phyloP scores from a whole-genome alignment of 2,888 invertebrate species.

The Vesta saturnalis region DNA sequence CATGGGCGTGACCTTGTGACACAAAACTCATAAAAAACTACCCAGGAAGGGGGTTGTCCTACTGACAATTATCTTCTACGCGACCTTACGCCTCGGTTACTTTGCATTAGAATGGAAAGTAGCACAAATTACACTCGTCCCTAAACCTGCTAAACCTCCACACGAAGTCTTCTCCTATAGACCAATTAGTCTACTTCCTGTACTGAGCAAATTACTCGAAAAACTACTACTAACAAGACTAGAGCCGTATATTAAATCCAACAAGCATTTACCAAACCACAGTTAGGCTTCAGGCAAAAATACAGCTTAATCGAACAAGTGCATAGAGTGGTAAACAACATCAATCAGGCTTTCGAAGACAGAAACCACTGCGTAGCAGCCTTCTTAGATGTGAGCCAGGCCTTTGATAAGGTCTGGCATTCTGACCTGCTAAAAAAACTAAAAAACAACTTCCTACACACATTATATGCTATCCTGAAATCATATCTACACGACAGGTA shows the following conservation, averaged over 20 bases:
- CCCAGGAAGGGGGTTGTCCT: slow-evolving; percentile 7
- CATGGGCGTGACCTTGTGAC: background rate
- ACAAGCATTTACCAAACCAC: too few species aligned
- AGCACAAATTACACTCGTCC: too few species aligned
- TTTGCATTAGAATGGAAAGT: too few species aligned
- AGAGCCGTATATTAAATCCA: too few species aligned
- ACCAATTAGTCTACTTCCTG: background rate
- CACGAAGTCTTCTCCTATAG: too few species aligned
- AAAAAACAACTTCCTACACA: slow-evolving; percentile 7
- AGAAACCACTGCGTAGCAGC: background rate
- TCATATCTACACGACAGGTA: slow-evolving; percentile 10
- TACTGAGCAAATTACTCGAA: background rate
- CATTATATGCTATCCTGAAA: slow-evolving; percentile 9
- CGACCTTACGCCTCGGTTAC: too few species aligned
- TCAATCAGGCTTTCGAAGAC: background rate
- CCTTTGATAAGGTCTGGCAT: background rate
- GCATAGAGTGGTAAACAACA: background rate
- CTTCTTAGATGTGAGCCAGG: slow-evolving; percentile 2
- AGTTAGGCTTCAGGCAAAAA: too few species aligned
- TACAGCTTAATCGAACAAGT: slow-evolving; percentile 2
- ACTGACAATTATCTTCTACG: too few species aligned
- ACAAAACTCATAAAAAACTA: slow-evolving; percentile 11
- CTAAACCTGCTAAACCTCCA: too few species aligned
- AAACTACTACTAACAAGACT: background rate
- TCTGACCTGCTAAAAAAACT: background rate